Evolutionary conservation across 2,797 vertebrate species (phyloP), one percentile per base, ranked within the genome.

Genomic region (Notoglanidium macrostoma): DNA sequence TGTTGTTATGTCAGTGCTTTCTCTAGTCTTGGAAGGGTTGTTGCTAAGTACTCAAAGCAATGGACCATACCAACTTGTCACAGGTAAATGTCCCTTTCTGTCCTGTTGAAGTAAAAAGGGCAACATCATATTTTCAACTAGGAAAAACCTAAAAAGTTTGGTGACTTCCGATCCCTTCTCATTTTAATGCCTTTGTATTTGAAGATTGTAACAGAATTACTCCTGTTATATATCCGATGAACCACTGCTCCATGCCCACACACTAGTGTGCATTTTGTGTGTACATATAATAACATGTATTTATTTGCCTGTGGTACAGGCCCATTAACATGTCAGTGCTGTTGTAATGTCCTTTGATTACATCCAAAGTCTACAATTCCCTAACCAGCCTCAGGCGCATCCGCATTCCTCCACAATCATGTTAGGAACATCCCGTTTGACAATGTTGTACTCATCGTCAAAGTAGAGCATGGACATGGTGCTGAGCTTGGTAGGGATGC

Each of bases 341-440:
- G 94, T 89, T 88, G 90, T 84, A 88, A 80, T 54, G 85, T 92
- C 72, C 74, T 65, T 87, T 87, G 91, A 92, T 86, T 88, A 65
- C 89, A 90, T 92, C 90, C 91, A 89, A 82, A 88, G 91, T 83
- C 59, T 49, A 29, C 11, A 80, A 76, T 80, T 63, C 49, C 29
- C 51, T 15, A 6, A 49, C 8, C 51, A 46, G 12, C 79, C 88
- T 99, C 98, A 99, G 90, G 98, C 98, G 1, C 98, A 99, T 92
- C 98, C 98, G 21, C 98, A 99, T 95, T 99, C 98, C 94, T 99
- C 98, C 95, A 99, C 98, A n/a, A 99, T 99, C 98, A 99, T 99
- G 95, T 99, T 99, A 94, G 98, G 98, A 90, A 99, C 98, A 11
- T 99, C 98, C 91, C 98, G 96, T 94, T 99, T 99, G 88, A 99